Conservation (phyloP, 1,140 invertebrate species). For the Stegodyphus dumicola region DNA sequence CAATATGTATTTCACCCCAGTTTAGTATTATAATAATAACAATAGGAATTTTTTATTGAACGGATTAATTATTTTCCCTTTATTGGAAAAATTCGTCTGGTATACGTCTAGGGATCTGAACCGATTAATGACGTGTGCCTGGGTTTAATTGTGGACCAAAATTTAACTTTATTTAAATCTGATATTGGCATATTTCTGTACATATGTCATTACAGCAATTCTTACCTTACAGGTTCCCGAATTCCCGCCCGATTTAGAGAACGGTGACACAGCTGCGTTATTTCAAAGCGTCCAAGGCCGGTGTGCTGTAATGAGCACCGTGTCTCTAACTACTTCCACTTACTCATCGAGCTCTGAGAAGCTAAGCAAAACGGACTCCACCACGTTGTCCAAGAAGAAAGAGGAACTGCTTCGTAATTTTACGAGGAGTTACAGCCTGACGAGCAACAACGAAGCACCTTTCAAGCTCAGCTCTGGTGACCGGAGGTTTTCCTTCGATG, state of each 20-base stretch:
- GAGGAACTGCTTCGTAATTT: constrained; percentile 43
- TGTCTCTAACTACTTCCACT: constrained; percentile 26
- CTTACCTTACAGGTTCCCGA: neutral
- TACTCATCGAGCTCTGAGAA: constrained; percentile 38
- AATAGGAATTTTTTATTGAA: no score
- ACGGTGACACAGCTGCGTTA: neutral
- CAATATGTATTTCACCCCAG: no score
- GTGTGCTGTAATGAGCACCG: constrained; percentile 43
- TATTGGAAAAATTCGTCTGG: no score
- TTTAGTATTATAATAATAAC: no score
- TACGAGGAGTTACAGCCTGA: constrained; percentile 51
- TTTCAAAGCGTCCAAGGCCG: neutral
- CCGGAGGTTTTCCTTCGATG: constrained; percentile 49
- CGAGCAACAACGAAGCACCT: constrained; percentile 30
- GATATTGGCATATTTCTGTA: no score
- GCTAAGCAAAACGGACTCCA: constrained; percentile 15
- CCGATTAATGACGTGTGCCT: no score
- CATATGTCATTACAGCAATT: no score
- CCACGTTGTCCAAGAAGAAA: constrained; percentile 17
- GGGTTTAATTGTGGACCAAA: no score
- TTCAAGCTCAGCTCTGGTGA: constrained; percentile 9
- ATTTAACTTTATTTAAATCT: no score
- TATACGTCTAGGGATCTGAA: no score
- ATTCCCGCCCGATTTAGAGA: neutral
- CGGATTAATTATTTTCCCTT: no score